Base-by-base conservation (phyloP, 2,888 invertebrate genomes). In the Psylliodes chrysocephalus region DNA sequence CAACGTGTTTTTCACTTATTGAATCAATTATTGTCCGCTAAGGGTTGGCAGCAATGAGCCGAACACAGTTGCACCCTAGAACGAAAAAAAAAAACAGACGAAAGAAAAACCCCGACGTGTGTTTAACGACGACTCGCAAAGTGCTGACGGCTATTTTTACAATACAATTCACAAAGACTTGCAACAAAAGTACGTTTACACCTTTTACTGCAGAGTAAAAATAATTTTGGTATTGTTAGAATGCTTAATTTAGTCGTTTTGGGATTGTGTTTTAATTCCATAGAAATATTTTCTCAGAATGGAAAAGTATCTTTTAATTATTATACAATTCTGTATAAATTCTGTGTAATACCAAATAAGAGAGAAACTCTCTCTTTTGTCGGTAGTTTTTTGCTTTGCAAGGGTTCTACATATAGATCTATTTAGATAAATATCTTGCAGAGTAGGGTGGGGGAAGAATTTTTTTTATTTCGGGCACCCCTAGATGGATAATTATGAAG, bases 11-110 rank as follows among this genome's bases (percentile, higher is more conserved):
- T 79, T 77, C 78, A 73, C 79, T 81, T 81, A 82, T 82, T 82
- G 82, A 81, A 82, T 82, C 82, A 81, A 82, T 82, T 82, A 81
- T 77, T 79, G 77, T 77, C 79, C 81, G 78, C 80, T 77, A 79
- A 81, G 80, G 81, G 81, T 79, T 79, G 79, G 80, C 77, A 81
- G 79, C 78, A 79, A 75, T 75, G 77, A 77, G 76, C 73, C 71
- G 61, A 61, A 68, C 64, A 69, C 70, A 71, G 70, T 70, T 70
- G 68, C 69, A 69, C 68, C 67, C 65, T 65, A 67, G 59, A 64
- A 64, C 62, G 55, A 15, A 33, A 22, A 49, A 65, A 70, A 72
- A 74, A 74, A 72, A 73, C 67, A 71, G 72, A 46, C 25, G 35
- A 57, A 66, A 63, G 55, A 74, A 73, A 77, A 75, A 75, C 73